Conservation (phyloP, 2,888 invertebrate genomes). For the Laspeyria flexula region DNA sequence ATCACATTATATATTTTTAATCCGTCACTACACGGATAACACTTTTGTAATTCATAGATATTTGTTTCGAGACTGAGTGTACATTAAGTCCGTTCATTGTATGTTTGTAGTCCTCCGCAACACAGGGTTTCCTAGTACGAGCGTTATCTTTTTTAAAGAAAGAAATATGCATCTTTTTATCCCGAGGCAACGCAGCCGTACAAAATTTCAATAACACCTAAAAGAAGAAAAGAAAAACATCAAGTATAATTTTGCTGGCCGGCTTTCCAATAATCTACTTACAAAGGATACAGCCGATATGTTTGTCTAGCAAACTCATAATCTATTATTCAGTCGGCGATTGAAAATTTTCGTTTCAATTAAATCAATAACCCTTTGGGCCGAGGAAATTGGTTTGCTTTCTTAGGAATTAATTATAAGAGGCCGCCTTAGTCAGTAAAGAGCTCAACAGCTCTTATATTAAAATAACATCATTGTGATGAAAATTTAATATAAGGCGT, state of each 20-base stretch:
- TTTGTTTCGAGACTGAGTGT: too few relatives aligned
- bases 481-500: not conserved
- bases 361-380: conserved; percentile 9
- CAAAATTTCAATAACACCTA: too few relatives aligned
- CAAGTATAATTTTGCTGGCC: not conserved
- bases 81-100: too few relatives aligned
- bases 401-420: conserved; percentile 14
- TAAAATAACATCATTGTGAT: not conserved
- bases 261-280: conserved; percentile 13
- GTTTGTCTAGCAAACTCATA: conserved; percentile 8
- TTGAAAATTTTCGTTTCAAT: conserved; percentile 14
- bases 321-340: conserved; percentile 12
- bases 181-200: too few relatives aligned
- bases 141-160: too few relatives aligned
- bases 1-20: too few relatives aligned
- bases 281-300: conserved; percentile 6
- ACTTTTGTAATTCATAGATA: too few relatives aligned
- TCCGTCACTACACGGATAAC: too few relatives aligned
- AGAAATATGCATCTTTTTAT: too few relatives aligned
- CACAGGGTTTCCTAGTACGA: too few relatives aligned
- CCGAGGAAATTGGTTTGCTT: conserved; percentile 9
- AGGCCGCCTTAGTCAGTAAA: not conserved
- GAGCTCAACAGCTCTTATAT: not conserved
- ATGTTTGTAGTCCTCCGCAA: too few relatives aligned
- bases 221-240: too few relatives aligned